Base-by-base conservation (phyloP, 2,888 invertebrate genomes). In the Ceratothoa steindachneri region DNA sequence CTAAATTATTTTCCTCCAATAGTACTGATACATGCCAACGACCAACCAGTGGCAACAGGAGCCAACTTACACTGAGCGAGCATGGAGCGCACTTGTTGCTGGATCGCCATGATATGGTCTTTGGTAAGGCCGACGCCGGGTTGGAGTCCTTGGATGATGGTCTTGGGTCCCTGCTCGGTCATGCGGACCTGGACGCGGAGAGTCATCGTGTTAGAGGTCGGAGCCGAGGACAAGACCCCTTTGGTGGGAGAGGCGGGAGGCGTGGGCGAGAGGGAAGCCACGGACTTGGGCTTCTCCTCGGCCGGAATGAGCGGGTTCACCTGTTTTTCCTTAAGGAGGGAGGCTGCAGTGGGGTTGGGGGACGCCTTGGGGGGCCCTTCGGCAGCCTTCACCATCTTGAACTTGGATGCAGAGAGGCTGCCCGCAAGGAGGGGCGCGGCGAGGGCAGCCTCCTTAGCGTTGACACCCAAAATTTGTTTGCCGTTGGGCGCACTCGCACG, bases 131-230 rank as follows among this genome's bases (percentile, higher is more conserved):
- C 79, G 15, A 79, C 79, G 5, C 74, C 73, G 15, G 74, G 74
- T 29, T 76, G 72, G 5, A 79, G 68, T 5, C 79, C 79, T 51
- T 76, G 76, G n/a, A 79, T 79, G n/a, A 79, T 79, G 7, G 79
- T 79, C 71, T 79, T 86, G 68, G 70, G 81, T 83, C 70, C 78
- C 29, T 73, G 74, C 77, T 82, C 81, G 15, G 82, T 79, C 77
- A 77, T 73, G 30, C 72, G 73, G 5, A 74, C 80, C 41, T 80
- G 72, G 80, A 81, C 73, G 24, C 70, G 73, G 30, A 81, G 64
- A n/a, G 75, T 71, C 7, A 75, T 31, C 15, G 69, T 76, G 64
- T 60, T 68, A 22, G 67, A 64, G 9, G 69, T 73, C 12, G 22
- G n/a, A 2, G 60, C 1, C 5, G 55, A 19, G 24, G 60, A 24